Evolutionary conservation across 2,113 vertebrate species (phyloP).

Genomic region (Himantopus leucocephalus): DNA sequence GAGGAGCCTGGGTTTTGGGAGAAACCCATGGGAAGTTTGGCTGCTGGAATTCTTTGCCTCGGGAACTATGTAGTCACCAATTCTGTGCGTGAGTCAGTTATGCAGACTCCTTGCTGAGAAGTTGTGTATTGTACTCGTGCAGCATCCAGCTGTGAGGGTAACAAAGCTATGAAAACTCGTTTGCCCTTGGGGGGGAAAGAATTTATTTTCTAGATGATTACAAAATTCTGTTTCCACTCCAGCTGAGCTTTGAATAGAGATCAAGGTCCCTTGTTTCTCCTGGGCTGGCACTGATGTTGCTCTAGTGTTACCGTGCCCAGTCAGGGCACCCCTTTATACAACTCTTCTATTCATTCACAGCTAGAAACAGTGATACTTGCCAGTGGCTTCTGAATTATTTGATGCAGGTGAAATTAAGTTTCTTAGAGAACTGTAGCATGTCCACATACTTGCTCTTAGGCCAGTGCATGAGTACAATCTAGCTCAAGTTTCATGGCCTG

Average conservation of each 20-base stretch:
- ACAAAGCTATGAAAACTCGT: background rate
- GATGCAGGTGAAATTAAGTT: background rate
- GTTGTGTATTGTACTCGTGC: background rate
- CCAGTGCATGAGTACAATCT: rapidly evolving
- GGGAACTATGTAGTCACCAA: background rate
- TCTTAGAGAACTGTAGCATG: background rate
- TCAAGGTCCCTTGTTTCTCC: background rate
- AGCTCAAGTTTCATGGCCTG: background rate
- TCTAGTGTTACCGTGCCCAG: background rate
- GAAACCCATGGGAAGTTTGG: background rate
- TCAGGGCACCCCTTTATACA: background rate
- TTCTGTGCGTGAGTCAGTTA: background rate
- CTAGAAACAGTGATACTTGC: background rate
- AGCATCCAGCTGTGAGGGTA: background rate
- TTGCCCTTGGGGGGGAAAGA: background rate
- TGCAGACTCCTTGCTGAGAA: background rate
- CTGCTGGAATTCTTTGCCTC: background rate
- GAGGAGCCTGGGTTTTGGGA: background rate
- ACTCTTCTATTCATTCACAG: background rate
- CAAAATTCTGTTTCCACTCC: background rate
- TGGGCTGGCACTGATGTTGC: background rate
- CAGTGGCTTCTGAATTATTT: background rate
- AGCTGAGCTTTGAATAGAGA: background rate
- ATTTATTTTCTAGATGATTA: background rate
- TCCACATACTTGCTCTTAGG: background rate